Conservation (phyloP, 2,797 vertebrate genomes). For the Sebastes matsubarae region DNA sequence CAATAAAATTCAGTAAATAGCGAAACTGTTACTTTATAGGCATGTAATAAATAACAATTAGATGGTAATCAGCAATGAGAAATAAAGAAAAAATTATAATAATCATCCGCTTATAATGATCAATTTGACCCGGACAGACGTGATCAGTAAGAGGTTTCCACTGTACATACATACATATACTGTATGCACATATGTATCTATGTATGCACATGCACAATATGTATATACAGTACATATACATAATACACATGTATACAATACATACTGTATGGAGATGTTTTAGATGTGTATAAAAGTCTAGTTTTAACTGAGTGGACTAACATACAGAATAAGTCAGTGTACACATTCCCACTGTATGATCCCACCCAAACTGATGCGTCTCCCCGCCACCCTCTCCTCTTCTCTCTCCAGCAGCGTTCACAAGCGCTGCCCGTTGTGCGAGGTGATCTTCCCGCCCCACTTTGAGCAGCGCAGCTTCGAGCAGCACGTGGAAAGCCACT, state of each 20-base stretch:
- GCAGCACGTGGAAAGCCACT: conserved; percentile 97
- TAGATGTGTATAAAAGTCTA: background rate
- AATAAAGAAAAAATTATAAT: too few species aligned
- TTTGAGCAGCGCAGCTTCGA: conserved; percentile 97
- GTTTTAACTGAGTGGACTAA: background rate
- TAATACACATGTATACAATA: background rate
- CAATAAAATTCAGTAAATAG: too few species aligned
- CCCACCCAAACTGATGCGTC: background rate
- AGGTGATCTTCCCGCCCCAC: conserved; percentile 96
- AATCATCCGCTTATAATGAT: too few species aligned
- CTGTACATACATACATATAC: background rate
- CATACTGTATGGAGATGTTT: too few species aligned
- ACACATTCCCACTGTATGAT: background rate
- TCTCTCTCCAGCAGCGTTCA: conserved; percentile 84
- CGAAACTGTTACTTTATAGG: too few species aligned
- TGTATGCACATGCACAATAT: background rate
- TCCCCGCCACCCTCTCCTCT: background rate
- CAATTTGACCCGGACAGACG: too few species aligned
- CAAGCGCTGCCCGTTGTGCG: conserved; percentile 95
- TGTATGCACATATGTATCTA: background rate
- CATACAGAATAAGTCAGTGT: background rate
- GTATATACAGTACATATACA: background rate
- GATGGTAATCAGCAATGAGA: too few species aligned
- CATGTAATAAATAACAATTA: too few species aligned
- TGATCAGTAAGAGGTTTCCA: too few species aligned